Evolutionary conservation across 1,140 invertebrate genomes (phyloP).

Genomic region (Drosophila elegans): DNA sequence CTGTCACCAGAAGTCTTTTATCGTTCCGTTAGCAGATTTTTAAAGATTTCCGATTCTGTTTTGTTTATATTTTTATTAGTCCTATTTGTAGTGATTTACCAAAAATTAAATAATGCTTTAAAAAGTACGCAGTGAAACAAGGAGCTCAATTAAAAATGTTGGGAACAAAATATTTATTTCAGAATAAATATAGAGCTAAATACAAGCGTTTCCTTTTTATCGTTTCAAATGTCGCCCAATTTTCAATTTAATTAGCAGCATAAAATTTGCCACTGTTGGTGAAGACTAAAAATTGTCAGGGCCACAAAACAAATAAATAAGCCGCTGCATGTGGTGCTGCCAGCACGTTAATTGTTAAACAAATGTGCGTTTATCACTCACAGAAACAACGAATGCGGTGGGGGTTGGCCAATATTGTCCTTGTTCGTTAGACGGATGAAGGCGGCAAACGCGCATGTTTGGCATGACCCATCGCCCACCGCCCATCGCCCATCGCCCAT

Average conservation of each 20-base stretch:
- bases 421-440: conserved; percentile 75
- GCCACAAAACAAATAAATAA: conserved; percentile 33
- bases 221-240: conserved; percentile 22
- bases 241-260: conserved; percentile 55
- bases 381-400: conserved; percentile 26
- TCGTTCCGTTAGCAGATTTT: background rate
- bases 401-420: conserved; percentile 57
- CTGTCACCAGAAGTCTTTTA: no score
- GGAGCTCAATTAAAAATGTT: no score
- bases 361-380: conserved; percentile 77
- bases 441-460: conserved; percentile 48
- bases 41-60: no score
- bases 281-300: conserved; percentile 24
- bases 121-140: no score
- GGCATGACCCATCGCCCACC: conserved; percentile 18
- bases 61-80: no score
- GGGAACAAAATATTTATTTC: no score
- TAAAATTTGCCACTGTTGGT: conserved; percentile 55
- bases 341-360: conserved; percentile 76
- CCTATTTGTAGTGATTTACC: no score
- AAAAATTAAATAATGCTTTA: no score
- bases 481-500: conserved; percentile 18
- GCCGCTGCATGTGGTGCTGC: conserved; percentile 53
- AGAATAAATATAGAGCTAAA: no score
- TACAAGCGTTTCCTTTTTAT: conserved; percentile 1